phyloP scores from a whole-genome alignment of 2,797 vertebrate genomes.

The Helarctos malayanus region DNA sequence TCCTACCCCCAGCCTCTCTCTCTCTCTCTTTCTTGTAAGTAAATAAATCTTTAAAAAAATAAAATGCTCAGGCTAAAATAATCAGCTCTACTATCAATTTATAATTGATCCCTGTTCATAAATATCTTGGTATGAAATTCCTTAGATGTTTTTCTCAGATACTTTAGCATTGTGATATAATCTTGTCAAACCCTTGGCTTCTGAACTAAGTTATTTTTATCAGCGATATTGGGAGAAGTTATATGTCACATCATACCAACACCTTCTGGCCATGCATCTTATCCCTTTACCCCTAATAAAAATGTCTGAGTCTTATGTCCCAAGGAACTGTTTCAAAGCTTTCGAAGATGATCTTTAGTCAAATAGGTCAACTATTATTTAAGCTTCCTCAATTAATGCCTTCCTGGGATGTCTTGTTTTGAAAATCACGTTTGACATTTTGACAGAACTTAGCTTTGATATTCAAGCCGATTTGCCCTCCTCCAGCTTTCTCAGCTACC shows the following conservation, averaged over 20 bases:
- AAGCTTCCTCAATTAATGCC: constrained; percentile 80
- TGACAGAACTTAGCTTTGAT: constrained; percentile 76
- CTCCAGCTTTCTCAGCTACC: constrained; percentile 2
- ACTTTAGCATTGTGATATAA: not conserved
- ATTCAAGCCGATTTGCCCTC: constrained; percentile 50
- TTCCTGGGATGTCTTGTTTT: constrained; percentile 76
- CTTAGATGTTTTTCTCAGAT: not conserved
- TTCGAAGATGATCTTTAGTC: constrained; percentile 57
- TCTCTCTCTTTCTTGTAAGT: not conserved
- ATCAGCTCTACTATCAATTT: not conserved
- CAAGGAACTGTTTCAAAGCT: constrained; percentile 59
- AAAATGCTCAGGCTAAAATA: not conserved
- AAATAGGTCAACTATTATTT: constrained; percentile 65
- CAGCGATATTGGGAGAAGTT: not conserved
- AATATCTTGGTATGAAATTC: constrained; percentile 52
- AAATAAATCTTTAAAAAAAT: not conserved
- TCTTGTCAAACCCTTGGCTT: constrained; percentile 29
- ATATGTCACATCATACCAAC: constrained; percentile 9
- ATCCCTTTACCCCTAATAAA: constrained; percentile 62
- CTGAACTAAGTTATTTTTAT: constrained; percentile 52
- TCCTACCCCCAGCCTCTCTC: not conserved
- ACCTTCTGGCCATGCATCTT: constrained; percentile 29
- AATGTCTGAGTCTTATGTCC: constrained; percentile 45
- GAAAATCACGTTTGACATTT: constrained; percentile 78
- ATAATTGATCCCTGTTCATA: constrained; percentile 36